Evolutionary conservation across 30 jellyfish, hydroid and myxozoan genomes (phyloP).

Genomic region (Hydractinia symbiolongicarpus): DNA sequence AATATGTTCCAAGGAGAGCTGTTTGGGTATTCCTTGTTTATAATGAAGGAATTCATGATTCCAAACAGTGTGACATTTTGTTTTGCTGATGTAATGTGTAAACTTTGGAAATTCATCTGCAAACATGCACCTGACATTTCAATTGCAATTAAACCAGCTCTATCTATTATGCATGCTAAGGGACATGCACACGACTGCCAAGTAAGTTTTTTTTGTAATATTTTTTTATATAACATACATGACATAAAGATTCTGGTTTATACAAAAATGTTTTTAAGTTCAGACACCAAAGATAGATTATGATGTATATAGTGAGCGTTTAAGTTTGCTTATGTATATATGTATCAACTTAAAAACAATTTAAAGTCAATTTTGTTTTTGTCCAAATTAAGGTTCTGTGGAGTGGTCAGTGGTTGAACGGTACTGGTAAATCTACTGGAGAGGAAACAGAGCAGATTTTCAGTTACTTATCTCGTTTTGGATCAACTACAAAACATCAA

Average conservation of each 20-base stretch:
- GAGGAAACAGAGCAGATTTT: constrained; percentile 1
- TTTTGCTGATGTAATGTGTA: constrained; percentile 37
- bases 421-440: constrained; percentile 2
- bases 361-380: neutral
- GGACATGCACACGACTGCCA: constrained; percentile 36
- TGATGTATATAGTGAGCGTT: too few relatives aligned
- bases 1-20: constrained; percentile 42
- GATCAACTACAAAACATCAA: constrained; percentile 35
- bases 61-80: constrained; percentile 5
- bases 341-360: too few relatives aligned
- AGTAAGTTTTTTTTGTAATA: neutral
- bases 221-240: neutral
- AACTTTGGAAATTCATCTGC: constrained; percentile 28
- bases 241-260: too few relatives aligned
- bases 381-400: constrained; percentile 30
- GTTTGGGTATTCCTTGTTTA: constrained; percentile 23
- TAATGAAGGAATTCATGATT: neutral
- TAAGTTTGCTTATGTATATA: too few relatives aligned
- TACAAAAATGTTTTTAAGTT: too few relatives aligned
- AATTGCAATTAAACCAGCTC: constrained; percentile 31
- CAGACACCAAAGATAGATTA: too few relatives aligned
- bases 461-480: constrained; percentile 26
- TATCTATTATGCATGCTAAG: constrained; percentile 34
- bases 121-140: constrained; percentile 30
- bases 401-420: constrained; percentile 22